phyloP scores from a whole-genome alignment of 64 coral and sea anemone species.

The Astreopora myriophthalma region DNA sequence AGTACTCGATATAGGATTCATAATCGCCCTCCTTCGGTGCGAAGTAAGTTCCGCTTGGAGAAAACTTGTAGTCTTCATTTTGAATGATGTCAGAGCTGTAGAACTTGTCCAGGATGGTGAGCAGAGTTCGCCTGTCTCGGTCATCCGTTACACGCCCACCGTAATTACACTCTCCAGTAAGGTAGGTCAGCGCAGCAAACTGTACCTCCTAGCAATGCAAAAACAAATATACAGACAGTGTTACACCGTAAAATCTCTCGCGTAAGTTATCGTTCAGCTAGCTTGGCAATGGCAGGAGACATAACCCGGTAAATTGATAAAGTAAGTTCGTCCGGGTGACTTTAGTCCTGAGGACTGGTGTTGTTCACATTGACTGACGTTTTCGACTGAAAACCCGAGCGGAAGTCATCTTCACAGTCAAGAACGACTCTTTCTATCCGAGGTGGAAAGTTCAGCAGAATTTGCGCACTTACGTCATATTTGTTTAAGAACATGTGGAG shows the following conservation, averaged over 20 bases:
- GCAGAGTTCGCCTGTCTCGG: constrained; percentile 88
- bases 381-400: no score
- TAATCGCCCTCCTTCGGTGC: constrained; percentile 90
- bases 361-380: no score
- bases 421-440: no score
- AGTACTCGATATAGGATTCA: constrained; percentile 94
- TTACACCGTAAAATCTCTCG: neutral
- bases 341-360: no score
- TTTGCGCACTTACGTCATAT: constrained; percentile 85
- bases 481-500: constrained; percentile 98
- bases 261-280: no score
- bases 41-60: constrained; percentile 90
- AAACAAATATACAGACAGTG: neutral
- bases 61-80: constrained; percentile 80
- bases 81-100: constrained; percentile 68
- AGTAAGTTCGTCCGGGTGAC: no score
- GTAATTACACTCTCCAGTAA: constrained; percentile 99
- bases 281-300: no score
- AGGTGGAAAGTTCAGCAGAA: neutral
- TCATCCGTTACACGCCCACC: constrained; percentile 98
- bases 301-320: no score
- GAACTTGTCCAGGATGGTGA: constrained; percentile 95
- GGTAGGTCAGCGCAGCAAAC: constrained; percentile 83
- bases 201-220: constrained; percentile 82
- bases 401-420: no score